Evolutionary conservation across 1,140 invertebrate genomes (phyloP).

Genomic region (Plodia interpunctella): DNA sequence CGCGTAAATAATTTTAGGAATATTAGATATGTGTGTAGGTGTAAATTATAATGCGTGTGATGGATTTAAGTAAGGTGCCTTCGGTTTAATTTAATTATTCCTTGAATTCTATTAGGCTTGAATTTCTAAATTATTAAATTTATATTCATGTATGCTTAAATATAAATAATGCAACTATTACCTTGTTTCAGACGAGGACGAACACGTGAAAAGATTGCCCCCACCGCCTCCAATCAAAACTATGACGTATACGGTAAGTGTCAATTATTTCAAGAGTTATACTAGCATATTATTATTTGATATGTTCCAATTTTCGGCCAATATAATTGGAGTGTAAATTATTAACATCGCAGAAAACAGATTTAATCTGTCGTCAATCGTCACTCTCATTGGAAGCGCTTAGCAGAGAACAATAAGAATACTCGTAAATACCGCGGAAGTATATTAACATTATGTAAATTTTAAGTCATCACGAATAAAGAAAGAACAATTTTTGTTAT

Average conservation of each 20-base stretch:
- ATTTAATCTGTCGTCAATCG: too few species aligned
- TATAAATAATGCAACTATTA: not conserved
- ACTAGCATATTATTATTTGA: too few species aligned
- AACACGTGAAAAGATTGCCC: conserved; percentile 77
- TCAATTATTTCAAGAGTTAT: not conserved
- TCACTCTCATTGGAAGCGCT: too few species aligned
- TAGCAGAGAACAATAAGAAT: too few species aligned
- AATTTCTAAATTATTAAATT: not conserved
- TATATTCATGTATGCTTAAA: not conserved
- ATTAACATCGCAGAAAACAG: too few species aligned
- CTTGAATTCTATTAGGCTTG: not conserved
- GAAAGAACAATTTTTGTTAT: too few species aligned
- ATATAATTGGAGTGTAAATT: too few species aligned
- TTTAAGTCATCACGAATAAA: too few species aligned
- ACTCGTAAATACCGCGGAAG: not conserved
- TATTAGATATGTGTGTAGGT: not conserved
- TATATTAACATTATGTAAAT: not conserved
- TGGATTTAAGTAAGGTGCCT: too few species aligned
- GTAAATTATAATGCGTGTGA: too few species aligned
- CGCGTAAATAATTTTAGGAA: not conserved
- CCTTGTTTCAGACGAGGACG: conserved; percentile 79
- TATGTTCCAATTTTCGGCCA: too few species aligned
- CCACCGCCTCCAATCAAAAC: conserved; percentile 82
- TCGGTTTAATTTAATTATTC: too few species aligned
- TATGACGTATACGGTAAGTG: conserved; percentile 80